Base-by-base conservation (phyloP, 2,797 vertebrate genomes). In the Peromyscus nudipes region DNA sequence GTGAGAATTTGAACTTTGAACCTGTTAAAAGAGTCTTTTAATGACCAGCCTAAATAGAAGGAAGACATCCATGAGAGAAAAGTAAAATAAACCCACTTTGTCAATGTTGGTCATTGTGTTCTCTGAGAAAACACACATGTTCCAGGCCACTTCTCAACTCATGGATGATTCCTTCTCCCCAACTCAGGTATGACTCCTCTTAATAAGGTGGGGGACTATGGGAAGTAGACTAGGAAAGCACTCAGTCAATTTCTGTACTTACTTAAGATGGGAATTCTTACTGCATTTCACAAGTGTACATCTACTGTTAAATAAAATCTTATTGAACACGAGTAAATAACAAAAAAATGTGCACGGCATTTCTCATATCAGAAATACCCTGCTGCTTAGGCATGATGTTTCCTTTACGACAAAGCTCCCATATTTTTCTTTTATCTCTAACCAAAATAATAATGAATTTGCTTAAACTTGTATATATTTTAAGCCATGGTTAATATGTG, bases 1-100 rank as follows among this genome's bases (percentile, higher is more conserved):
- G 8, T 87, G 40, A 90, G 76, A 82, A 11, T 91, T 95, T 96
- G 81, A 97, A 92, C 88, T 91, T 95, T 92, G 49, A 94, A 93
- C 81, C 52, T 85, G 37, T 81, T 91, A 67, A 94, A 95, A 81
- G 8, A 82, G 5, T 83, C 10, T 29, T 92, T 80, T 86, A 43
- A 96, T 95, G 57, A 91, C 84, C 92, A 79, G 65, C 34, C 34
- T 91, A 93, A 69, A 37, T 27, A 14, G 62, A 6, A 55, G 5
- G 80, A 64, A 77, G 19, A 43, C 94, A 89, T n/a, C 1, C 2
- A 40, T 29, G 17, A 84, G 79, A 1, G 10, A 12, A 84, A 93
- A 92, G 75, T 31, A 95, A 94, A 96, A 94, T 80, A 89, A 93
- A 76, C 17, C 14, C 34, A 49, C 34, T 92, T 75, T 82, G 77